Conservation (phyloP, 2,888 invertebrate genomes). For the Iphiclides podalirius region DNA sequence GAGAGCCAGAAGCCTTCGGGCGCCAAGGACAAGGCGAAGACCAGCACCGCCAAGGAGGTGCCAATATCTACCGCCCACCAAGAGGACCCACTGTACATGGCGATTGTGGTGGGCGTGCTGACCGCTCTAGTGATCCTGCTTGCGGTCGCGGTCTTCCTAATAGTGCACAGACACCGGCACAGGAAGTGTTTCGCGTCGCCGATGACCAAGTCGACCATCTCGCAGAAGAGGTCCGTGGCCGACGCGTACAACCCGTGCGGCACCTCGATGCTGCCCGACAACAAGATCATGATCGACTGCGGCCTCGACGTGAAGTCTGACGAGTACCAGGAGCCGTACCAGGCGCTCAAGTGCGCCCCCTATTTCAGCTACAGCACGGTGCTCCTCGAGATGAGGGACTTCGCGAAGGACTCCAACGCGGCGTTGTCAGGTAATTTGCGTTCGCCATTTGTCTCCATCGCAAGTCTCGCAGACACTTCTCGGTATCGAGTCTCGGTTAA, state of each 20-base stretch:
- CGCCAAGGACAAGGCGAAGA: conserved; percentile 70
- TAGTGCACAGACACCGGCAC: conserved; percentile 85
- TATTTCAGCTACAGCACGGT: conserved; percentile 89
- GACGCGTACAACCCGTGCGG: conserved; percentile 81
- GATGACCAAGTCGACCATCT: conserved; percentile 68
- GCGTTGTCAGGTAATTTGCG: conserved; percentile 59
- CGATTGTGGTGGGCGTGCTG: conserved; percentile 88
- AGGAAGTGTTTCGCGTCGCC: conserved; percentile 87
- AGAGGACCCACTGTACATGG: conserved; percentile 86
- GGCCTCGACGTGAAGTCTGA: conserved; percentile 83
- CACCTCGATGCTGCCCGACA: conserved; percentile 75
- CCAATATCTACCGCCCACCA: conserved; percentile 84
- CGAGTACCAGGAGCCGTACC: conserved; percentile 90
- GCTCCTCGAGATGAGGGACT: conserved; percentile 87
- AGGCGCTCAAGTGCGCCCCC: conserved; percentile 86
- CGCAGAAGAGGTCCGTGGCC: conserved; percentile 64
- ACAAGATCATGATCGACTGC: conserved; percentile 78
- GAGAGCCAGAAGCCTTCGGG: conserved; percentile 81
- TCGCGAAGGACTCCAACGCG: conserved; percentile 71
- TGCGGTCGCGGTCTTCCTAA: conserved; percentile 85
- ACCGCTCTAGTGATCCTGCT: conserved; percentile 86
- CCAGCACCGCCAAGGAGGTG: conserved; percentile 75
- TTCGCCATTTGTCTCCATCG: no score
- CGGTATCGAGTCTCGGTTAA: no score
- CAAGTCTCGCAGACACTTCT: no score